phyloP scores from a whole-genome alignment of 2,113 vertebrate genomes.

The Ramphastos sulfuratus region DNA sequence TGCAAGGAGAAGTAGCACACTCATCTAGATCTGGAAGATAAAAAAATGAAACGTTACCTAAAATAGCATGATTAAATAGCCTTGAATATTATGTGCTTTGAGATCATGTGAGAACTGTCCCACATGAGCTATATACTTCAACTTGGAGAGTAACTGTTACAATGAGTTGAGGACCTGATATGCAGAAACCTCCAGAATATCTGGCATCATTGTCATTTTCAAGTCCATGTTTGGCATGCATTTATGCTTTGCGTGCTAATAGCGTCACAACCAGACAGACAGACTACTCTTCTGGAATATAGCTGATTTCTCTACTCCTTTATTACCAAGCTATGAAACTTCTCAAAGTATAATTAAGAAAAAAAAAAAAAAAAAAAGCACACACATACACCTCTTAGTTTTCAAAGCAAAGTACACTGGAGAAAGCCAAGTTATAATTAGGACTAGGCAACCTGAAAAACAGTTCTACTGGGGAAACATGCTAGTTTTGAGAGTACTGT shows the following conservation, averaged over 20 bases:
- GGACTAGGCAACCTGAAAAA: neutral
- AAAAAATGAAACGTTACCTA: neutral
- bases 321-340: neutral
- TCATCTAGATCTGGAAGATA: constrained; percentile 87
- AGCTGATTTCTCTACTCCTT: neutral
- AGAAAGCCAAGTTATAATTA: neutral
- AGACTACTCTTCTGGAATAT: neutral
- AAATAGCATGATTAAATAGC: neutral
- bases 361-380: neutral
- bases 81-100: neutral
- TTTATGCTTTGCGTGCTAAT: neutral
- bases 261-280: neutral
- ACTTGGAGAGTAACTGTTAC: neutral
- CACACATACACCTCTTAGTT: neutral
- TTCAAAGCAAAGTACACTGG: neutral
- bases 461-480: neutral
- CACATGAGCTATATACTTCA: neutral
- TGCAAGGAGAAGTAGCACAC: constrained; percentile 81
- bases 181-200: neutral
- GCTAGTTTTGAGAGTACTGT: neutral
- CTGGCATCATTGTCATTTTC: neutral
- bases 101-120: neutral
- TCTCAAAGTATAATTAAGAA: neutral
- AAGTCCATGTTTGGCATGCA: neutral
- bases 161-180: neutral